A percentile compares a stretch with the other conserved stretches of the same genome.
Evolutionary conservation across 1,140 invertebrate genomes (phyloP).

Genomic region (Ctenoplectra terminalis): DNA sequence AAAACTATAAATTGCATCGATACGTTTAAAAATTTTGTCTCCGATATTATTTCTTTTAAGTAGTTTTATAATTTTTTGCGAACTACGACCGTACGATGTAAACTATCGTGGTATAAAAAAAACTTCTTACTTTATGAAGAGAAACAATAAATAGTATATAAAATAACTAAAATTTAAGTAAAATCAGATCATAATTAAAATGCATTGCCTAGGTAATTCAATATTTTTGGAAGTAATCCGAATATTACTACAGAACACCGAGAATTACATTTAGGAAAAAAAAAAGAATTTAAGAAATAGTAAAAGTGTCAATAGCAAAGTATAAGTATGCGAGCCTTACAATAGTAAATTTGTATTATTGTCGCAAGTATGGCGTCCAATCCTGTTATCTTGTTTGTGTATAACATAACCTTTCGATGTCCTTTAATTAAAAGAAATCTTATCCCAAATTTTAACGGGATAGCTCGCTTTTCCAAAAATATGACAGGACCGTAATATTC

Average conservation of each 20-base stretch:
- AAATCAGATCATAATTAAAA: background rate
- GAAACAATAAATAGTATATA: background rate
- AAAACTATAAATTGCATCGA: background rate
- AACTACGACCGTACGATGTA: background rate
- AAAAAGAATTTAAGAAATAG: background rate
- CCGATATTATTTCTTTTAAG: background rate
- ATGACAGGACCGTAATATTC: constrained; percentile 50
- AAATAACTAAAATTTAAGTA: background rate
- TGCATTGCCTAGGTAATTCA: background rate
- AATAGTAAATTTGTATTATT: constrained; percentile 21
- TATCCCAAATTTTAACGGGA: background rate
- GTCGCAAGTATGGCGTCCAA: constrained; percentile 48
- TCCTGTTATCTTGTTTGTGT: constrained; percentile 22
- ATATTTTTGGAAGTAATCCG: background rate
- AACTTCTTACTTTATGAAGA: background rate
- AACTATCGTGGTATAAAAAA: background rate
- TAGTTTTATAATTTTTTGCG: background rate
- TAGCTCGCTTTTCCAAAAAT: constrained; percentile 18
- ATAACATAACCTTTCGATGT: constrained; percentile 49
- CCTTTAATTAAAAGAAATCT: constrained; percentile 4
- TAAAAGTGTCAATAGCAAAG: background rate
- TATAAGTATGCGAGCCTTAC: background rate
- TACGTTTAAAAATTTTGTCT: background rate
- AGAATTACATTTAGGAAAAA: too few species aligned
- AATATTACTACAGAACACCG: background rate